Evolutionary conservation across 2,888 invertebrate species (phyloP).

Genomic region (Apomyelois bistriatella): DNA sequence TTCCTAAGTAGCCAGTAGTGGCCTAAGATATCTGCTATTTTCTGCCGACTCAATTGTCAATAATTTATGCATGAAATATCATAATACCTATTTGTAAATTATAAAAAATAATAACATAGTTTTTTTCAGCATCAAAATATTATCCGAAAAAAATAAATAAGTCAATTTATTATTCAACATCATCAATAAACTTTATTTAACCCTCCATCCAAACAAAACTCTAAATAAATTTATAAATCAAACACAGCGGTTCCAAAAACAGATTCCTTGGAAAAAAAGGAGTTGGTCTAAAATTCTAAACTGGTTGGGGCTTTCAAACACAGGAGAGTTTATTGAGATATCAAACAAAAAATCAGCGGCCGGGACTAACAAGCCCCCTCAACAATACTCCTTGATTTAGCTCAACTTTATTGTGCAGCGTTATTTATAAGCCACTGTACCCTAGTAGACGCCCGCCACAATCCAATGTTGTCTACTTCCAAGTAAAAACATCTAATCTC

Average conservation of each 20-base stretch:
- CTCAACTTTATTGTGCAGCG: constrained; percentile 73
- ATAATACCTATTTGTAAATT: not conserved
- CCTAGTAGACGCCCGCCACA: constrained; percentile 49
- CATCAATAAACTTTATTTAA: constrained; percentile 53
- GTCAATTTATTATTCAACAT: constrained; percentile 36
- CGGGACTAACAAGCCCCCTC: constrained; percentile 68
- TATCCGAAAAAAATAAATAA: constrained; percentile 23
- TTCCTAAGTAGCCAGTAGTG: too few relatives aligned
- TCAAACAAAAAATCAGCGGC: constrained; percentile 79
- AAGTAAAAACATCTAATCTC: constrained; percentile 25
- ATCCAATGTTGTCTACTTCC: constrained; percentile 45
- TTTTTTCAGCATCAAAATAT: too few relatives aligned
- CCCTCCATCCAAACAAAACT: constrained; percentile 53
- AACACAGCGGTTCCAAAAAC: constrained; percentile 45
- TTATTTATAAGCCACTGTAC: constrained; percentile 71
- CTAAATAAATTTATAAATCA: constrained; percentile 72
- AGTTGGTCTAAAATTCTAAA: constrained; percentile 30
- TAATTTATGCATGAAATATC: too few relatives aligned
- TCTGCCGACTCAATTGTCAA: too few relatives aligned
- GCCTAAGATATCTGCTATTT: too few relatives aligned
- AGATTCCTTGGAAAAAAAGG: constrained; percentile 46
- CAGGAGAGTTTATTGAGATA: constrained; percentile 73
- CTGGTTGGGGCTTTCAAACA: constrained; percentile 60
- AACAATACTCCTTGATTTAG: constrained; percentile 77
- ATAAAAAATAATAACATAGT: not conserved